phyloP scores from a whole-genome alignment of 2,888 invertebrate species.

The Stenchaetothrips biformis region DNA sequence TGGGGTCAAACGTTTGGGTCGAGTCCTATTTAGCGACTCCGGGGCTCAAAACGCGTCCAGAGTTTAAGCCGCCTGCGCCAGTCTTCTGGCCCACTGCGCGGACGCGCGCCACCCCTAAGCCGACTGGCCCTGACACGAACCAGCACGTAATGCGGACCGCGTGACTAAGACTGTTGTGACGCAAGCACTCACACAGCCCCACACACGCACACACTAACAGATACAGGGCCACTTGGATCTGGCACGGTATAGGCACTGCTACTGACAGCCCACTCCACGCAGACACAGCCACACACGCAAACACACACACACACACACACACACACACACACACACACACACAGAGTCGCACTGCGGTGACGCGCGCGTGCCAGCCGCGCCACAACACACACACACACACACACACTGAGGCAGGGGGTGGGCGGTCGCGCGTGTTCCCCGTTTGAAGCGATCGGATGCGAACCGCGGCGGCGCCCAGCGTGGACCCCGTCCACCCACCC shows the following conservation, averaged over 20 bases:
- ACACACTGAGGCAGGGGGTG: not conserved
- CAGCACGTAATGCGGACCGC: not conserved
- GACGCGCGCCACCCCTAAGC: not conserved
- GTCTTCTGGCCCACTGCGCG: too few species aligned
- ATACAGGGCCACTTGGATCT: not conserved
- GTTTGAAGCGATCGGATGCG: too few species aligned
- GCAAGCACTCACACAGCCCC: not conserved
- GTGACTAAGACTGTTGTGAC: constrained; percentile 10
- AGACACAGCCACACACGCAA: not conserved
- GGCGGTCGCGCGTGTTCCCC: too few species aligned
- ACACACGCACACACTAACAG: not conserved
- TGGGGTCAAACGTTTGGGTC: too few species aligned
- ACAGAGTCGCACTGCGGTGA: not conserved
- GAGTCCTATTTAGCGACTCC: too few species aligned
- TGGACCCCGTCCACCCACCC: too few species aligned
- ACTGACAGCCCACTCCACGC: constrained; percentile 13
- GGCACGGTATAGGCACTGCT: not conserved
- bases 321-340: not conserved
- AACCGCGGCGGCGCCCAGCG: too few species aligned
- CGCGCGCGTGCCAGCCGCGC: not conserved
- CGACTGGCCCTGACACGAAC: not conserved
- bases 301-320: not conserved
- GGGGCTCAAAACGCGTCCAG: too few species aligned
- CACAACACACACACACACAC: not conserved
- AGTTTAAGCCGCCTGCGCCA: too few species aligned